Percentiles rank a stretch among this genome's conserved stretches.
phyloP scores from a whole-genome alignment of 2,797 vertebrate genomes.

The Aselliscus stoliczkanus region DNA sequence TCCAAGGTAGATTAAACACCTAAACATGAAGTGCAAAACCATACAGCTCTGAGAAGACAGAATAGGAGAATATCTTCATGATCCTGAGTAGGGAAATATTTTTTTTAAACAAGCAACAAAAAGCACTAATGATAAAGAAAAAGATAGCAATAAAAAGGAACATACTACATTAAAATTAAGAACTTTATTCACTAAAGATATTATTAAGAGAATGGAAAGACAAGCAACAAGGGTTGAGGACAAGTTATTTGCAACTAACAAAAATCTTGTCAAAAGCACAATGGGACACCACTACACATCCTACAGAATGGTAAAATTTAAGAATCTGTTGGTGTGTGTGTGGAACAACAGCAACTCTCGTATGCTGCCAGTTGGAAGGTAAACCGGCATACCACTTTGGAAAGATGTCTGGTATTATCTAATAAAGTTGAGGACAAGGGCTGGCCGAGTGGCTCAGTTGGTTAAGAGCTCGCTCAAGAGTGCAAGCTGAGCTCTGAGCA shows the following conservation, averaged over 20 bases:
- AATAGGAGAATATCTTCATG: not conserved
- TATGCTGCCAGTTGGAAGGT: not conserved
- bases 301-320: not conserved
- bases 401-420: not conserved
- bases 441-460: too few species aligned
- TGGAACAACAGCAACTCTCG: not conserved
- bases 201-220: not conserved
- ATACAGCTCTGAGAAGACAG: not conserved
- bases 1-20: not conserved
- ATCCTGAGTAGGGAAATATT: not conserved
- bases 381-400: not conserved
- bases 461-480: too few species aligned
- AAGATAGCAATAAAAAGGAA: not conserved
- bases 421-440: not conserved
- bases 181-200: not conserved
- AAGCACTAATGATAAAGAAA: not conserved
- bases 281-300: not conserved
- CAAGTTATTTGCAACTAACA: not conserved
- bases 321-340: not conserved
- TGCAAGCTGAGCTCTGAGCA: too few species aligned
- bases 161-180: not conserved
- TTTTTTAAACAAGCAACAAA: not conserved
- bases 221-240: not conserved
- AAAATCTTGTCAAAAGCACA: not conserved
- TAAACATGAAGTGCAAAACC: not conserved